Percentiles rank a stretch among this genome's conserved stretches.
These are phyloP conservation scores for Matsumurasca onukii DNA, from an alignment of 1,140 invertebrate genomes.

Conservation along the genomic window DNA sequence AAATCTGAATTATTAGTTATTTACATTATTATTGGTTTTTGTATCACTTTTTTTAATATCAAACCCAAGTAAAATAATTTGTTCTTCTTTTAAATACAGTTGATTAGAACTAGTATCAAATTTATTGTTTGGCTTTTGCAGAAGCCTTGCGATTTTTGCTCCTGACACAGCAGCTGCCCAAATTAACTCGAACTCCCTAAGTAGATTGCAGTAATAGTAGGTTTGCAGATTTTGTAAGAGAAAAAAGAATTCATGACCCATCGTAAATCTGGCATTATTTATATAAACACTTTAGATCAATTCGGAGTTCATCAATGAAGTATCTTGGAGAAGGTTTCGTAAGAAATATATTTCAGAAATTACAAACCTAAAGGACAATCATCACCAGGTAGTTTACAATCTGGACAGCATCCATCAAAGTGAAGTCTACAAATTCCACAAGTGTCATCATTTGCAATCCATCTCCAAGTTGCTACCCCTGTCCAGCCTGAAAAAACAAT, in stretches of 20 bases:
- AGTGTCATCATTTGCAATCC: slow-evolving; percentile 98
- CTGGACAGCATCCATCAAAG: slow-evolving; percentile 97
- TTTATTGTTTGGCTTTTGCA: no score
- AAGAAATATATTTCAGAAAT: not conserved
- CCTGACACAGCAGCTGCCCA: no score
- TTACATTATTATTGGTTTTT: no score
- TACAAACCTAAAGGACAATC: slow-evolving; percentile 86
- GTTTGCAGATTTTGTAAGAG: not conserved
- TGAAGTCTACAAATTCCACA: slow-evolving; percentile 99
- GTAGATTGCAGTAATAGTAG: not conserved
- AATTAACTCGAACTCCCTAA: not conserved
- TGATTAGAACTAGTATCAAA: no score
- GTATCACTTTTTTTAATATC: no score
- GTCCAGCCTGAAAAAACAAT: slow-evolving; percentile 79
- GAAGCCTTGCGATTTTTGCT: no score
- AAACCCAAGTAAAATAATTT: no score
- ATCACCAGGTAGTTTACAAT: slow-evolving; percentile 97
- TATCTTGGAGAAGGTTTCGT: no score
- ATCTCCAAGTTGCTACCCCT: slow-evolving; percentile 95
- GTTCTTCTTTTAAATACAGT: no score
- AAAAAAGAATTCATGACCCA: not conserved
- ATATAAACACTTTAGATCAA: not conserved
- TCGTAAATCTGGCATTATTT: not conserved
- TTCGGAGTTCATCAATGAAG: no score
- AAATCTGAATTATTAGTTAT: not conserved